phyloP scores from a whole-genome alignment of 2,797 vertebrate species.

The Macropus fuliginosus region DNA sequence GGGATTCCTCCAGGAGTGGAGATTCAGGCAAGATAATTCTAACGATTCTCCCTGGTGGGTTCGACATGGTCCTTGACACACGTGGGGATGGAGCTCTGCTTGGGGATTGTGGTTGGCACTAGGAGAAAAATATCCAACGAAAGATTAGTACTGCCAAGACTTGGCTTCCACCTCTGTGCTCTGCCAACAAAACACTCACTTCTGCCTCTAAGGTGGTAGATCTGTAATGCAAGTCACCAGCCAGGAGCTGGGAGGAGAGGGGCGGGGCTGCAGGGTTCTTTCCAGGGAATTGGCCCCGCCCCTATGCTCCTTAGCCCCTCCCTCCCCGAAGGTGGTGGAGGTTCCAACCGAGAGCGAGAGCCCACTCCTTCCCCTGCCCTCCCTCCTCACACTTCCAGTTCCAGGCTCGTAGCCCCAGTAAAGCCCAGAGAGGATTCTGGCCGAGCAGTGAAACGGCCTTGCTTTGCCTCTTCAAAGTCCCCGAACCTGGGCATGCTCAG shows the following conservation, averaged over 20 bases:
- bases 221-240: accelerated
- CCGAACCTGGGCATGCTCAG: slow-evolving; percentile 79
- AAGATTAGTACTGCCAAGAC: background rate
- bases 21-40: accelerated
- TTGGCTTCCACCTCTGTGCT: accelerated
- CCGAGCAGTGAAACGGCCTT: slow-evolving; percentile 35
- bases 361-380: accelerated
- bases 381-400: accelerated
- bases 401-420: slow-evolving; percentile 35
- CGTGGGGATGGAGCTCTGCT: background rate
- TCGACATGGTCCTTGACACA: background rate
- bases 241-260: accelerated
- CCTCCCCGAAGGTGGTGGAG: background rate
- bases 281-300: background rate
- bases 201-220: background rate
- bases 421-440: slow-evolving; percentile 52
- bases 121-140: background rate
- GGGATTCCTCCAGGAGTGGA: background rate
- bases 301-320: accelerated
- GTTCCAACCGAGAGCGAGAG: background rate
- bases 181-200: background rate
- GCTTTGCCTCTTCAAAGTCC: slow-evolving; percentile 50
- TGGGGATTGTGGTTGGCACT: background rate
- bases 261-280: accelerated
- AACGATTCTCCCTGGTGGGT: background rate